Evolutionary conservation across 1,140 invertebrate species (phyloP), one percentile per base, ranked within the genome.

Genomic region (Bombus breviceps): DNA sequence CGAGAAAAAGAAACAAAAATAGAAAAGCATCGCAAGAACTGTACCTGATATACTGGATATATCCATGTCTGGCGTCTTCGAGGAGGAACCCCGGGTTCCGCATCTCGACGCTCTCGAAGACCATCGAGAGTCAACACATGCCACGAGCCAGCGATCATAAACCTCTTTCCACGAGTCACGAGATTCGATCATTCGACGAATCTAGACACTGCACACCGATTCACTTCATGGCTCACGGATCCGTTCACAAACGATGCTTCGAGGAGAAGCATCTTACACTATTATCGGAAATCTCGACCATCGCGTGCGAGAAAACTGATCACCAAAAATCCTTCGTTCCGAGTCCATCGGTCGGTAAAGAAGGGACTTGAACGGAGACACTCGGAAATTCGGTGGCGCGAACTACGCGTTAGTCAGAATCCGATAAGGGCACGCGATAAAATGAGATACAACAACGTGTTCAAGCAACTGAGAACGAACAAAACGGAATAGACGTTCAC

Each of bases 11-110:
- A 4, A 25, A 32, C 0, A 22, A 25, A 34, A 37, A 57, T 4
- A 72, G 28, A 57, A 15, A 59, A 15, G 41, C 53, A 43, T 34
- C 22, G 79, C 15, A 32, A 28, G 39, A 79, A 57, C 1, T 22
- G 0, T 87, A 95, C 95, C 95, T 95, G 82, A 95, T 94, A 78
- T 95, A 95, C 66, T 95, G 95, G 88, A 95, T 95, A 74, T 95
- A 95, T 90, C 95, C 95, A 81, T 95, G 95, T 88, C 95, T 93
- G 81, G 95, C 94, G 78, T 95, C 94, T 91, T 95, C 95, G 86
- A 95, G 86, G 64, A 95, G 94, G 92, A 95, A 95, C 88, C 94
- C 95, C 34, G 95, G 94, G 91, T 95, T 95, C 91, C 95, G 91
- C 95, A 95, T 95, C 79, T 93, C 94, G 88, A 93, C 93, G 86